Conservation (phyloP, 2,113 vertebrate genomes). For the Proteles cristata region DNA sequence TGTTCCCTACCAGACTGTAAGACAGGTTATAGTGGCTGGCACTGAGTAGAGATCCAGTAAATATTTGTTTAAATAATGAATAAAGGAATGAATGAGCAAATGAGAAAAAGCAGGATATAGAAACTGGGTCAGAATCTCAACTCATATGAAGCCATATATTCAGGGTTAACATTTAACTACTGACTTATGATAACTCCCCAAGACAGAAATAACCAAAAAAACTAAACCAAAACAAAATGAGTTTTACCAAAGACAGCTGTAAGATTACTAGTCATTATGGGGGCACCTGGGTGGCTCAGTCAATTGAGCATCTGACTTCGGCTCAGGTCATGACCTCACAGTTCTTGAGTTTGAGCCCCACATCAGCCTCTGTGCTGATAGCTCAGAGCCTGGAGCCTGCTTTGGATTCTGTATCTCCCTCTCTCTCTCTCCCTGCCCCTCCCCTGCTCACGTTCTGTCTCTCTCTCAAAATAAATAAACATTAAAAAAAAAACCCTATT, state of each 20-base stretch:
- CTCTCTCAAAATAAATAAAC: no score
- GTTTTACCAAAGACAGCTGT: not conserved
- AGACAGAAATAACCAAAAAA: not conserved
- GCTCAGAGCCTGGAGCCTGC: no score
- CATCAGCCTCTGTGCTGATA: no score
- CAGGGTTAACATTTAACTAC: not conserved
- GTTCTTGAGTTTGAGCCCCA: no score
- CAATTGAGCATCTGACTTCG: no score
- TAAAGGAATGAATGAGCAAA: not conserved
- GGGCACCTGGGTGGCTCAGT: no score
- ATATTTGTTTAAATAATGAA: not conserved
- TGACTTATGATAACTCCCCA: not conserved
- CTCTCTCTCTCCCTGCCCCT: no score
- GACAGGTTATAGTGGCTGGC: not conserved
- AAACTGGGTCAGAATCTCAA: not conserved
- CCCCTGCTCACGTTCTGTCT: no score
- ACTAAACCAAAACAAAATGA: not conserved
- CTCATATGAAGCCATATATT: not conserved
- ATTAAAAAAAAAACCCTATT: not conserved
- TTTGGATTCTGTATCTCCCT: no score
- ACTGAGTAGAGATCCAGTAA: not conserved
- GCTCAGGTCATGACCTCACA: no score
- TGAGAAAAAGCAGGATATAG: not conserved
- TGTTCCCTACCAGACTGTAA: not conserved
- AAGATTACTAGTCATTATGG: not conserved